These are phyloP conservation scores for Heptranchias perlo DNA, from an alignment of 2,113 vertebrate species.

Conservation along the genomic window DNA sequence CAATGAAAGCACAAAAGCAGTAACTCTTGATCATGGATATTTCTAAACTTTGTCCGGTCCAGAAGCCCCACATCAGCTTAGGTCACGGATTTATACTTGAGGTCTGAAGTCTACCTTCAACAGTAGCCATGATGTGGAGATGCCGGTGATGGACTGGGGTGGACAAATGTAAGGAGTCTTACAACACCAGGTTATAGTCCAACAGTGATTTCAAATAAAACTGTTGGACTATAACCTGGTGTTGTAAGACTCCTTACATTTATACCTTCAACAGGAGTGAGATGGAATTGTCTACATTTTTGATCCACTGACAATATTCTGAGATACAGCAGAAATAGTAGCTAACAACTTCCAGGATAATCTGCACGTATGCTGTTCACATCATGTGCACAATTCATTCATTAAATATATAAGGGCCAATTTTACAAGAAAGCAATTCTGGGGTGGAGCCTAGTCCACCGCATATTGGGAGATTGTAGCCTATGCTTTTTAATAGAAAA, in stretches of 20 bases:
- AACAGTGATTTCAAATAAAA: too few species aligned
- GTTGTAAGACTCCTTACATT: too few species aligned
- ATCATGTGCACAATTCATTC: neutral
- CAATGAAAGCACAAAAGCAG: neutral
- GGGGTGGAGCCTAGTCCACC: neutral
- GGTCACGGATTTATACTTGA: neutral
- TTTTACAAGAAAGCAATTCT: neutral
- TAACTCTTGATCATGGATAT: neutral
- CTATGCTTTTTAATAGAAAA: neutral
- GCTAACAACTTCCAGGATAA: neutral
- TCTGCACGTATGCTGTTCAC: neutral
- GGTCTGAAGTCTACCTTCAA: neutral
- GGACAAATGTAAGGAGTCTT: too few species aligned
- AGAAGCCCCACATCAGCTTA: neutral
- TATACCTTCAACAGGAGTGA: neutral
- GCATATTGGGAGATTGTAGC: neutral
- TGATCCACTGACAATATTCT: neutral
- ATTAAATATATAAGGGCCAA: neutral
- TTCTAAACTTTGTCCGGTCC: neutral
- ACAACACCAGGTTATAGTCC: too few species aligned
- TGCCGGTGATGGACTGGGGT: too few species aligned
- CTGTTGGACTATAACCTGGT: too few species aligned
- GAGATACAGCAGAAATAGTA: neutral
- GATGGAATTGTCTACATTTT: neutral
- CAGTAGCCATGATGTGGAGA: too few species aligned